Evolutionary conservation across 2,797 vertebrate genomes (phyloP).

Genomic region (Holocentrus rufus): DNA sequence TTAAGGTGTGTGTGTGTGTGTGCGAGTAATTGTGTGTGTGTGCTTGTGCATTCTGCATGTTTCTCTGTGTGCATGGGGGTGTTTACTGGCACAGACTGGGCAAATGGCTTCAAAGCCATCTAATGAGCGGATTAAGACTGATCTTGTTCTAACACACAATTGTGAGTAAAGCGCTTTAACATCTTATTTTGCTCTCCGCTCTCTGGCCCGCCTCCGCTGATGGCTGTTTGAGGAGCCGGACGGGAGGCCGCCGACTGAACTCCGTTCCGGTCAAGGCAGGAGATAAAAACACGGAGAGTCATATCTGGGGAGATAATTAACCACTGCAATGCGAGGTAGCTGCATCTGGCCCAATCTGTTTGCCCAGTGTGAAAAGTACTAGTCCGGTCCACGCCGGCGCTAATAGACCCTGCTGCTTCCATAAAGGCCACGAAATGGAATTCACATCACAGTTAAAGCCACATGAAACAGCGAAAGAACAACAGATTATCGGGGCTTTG

Average conservation of each 20-base stretch:
- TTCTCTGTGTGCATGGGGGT: conserved; percentile 2
- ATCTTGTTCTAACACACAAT: conserved; percentile 17
- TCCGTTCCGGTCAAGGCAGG: not conserved
- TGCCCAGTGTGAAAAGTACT: conserved; percentile 30
- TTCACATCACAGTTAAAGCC: conserved; percentile 18
- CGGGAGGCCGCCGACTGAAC: not conserved
- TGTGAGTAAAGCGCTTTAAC: conserved; percentile 15
- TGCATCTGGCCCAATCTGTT: conserved; percentile 58
- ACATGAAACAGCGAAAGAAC: not conserved
- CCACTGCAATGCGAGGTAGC: conserved; percentile 32
- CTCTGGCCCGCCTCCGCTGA: not conserved
- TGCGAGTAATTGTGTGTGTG: conserved; percentile 5
- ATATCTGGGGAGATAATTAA: conserved; percentile 50
- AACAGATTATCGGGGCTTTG: not conserved
- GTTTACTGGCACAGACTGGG: conserved; percentile 12
- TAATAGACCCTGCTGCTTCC: conserved; percentile 32
- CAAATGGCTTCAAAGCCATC: conserved; percentile 19
- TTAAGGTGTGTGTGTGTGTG: conserved; percentile 1
- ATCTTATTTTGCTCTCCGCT: not conserved
- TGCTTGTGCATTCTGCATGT: no score
- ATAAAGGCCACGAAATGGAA: conserved; percentile 25
- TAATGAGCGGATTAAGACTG: conserved; percentile 42
- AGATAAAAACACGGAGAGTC: conserved; percentile 33
- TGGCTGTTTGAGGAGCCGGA: not conserved
- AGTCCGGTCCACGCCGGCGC: conserved; percentile 21